Conservation (phyloP, 1,140 invertebrate genomes). For the Heterodera schachtii region DNA sequence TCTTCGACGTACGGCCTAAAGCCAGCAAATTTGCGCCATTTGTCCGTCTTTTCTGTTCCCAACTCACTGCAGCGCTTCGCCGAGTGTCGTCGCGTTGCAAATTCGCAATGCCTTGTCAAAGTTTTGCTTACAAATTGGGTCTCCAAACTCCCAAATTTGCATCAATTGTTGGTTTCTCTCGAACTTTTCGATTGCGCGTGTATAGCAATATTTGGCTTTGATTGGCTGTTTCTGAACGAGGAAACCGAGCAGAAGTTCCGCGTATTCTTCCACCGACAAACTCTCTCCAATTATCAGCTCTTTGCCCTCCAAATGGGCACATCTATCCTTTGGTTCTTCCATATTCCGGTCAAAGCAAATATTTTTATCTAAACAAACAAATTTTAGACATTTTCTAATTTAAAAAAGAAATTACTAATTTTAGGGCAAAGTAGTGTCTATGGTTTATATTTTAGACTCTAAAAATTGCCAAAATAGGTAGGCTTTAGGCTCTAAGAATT, state of each 20-base stretch:
- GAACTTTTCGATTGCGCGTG: conserved; percentile 20
- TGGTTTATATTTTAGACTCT: no score
- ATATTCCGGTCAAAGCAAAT: neutral
- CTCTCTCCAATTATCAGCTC: conserved; percentile 9
- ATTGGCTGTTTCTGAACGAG: conserved; percentile 10
- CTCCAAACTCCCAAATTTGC: conserved; percentile 22
- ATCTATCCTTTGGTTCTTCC: neutral
- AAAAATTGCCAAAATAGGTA: no score
- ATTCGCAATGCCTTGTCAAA: neutral
- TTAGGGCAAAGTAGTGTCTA: no score
- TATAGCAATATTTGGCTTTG: conserved; percentile 30
- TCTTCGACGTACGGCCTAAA: conserved; percentile 22
- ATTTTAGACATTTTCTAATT: no score
- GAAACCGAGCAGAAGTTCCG: conserved; percentile 16
- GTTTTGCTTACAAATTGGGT: conserved; percentile 1
- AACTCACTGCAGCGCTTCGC: neutral
- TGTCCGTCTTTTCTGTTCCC: neutral
- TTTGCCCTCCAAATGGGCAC: neutral
- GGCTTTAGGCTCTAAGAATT: no score
- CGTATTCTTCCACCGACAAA: conserved; percentile 1
- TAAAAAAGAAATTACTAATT: no score
- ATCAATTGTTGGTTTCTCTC: neutral
- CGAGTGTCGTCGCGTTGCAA: conserved; percentile 3
- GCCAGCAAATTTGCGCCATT: neutral
- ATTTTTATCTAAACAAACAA: no score